These are phyloP conservation scores for Nasua narica DNA, from an alignment of 2,797 vertebrate genomes.

Conservation along the genomic window DNA sequence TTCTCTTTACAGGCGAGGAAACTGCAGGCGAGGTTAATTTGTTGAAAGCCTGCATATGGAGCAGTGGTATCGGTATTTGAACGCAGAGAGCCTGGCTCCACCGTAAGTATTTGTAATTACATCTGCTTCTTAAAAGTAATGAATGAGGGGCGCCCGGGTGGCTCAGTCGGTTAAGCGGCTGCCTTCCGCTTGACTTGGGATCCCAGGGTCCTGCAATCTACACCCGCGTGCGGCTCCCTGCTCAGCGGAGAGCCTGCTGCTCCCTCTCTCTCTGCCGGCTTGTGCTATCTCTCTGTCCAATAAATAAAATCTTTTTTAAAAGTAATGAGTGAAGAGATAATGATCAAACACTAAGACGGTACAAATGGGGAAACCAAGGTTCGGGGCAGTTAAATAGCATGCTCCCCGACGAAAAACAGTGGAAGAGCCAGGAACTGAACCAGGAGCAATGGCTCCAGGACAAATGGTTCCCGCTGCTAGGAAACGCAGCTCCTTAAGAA, in stretches of 20 bases:
- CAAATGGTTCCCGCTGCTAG: rapidly evolving
- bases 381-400: rapidly evolving
- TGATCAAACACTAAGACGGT: background rate
- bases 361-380: background rate
- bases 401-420: rapidly evolving
- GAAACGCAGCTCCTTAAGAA: background rate
- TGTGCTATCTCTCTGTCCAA: no score
- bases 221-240: no score
- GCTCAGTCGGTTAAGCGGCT: no score
- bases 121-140: background rate
- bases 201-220: no score
- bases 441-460: background rate
- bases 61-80: background rate
- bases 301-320: background rate
- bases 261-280: no score
- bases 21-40: background rate
- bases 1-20: background rate
- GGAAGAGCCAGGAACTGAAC: background rate
- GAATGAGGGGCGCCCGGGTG: background rate
- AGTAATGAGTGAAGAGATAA: background rate
- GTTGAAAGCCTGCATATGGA: background rate
- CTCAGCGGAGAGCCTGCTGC: no score
- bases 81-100: background rate
- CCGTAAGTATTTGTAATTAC: background rate
- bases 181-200: no score